Evolutionary conservation across 2,797 vertebrate genomes (phyloP).

Genomic region (Agapornis canus): DNA sequence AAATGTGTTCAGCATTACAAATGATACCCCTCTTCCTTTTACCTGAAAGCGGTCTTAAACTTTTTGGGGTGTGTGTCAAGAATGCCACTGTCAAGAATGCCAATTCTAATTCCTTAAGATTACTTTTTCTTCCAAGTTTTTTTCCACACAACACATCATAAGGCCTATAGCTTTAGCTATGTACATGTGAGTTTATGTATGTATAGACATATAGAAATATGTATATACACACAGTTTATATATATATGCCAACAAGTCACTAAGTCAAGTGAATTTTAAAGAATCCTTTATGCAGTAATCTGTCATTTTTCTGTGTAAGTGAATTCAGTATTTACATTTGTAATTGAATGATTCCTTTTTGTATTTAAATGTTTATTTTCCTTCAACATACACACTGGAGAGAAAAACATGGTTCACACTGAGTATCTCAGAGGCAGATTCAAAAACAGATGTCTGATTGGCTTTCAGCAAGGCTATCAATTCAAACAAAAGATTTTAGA

Average conservation of each 20-base stretch:
- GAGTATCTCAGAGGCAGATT: constrained; percentile 72
- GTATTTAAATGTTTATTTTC: constrained; percentile 67
- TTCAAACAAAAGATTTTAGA: constrained; percentile 76
- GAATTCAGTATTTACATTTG: constrained; percentile 38
- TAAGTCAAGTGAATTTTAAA: constrained; percentile 48
- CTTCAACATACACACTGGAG: constrained; percentile 70
- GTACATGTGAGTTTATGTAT: not conserved
- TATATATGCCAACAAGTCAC: constrained; percentile 28
- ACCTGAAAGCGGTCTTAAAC: constrained; percentile 26
- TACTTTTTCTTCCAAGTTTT: constrained; percentile 19
- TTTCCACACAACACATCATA: constrained; percentile 27
- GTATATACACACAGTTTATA: constrained; percentile 28
- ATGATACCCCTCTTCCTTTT: constrained; percentile 25
- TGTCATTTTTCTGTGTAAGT: not conserved
- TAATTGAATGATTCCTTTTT: constrained; percentile 54
- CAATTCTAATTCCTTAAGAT: constrained; percentile 12
- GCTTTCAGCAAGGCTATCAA: constrained; percentile 90
- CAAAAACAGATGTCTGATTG: constrained; percentile 80
- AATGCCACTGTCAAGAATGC: not conserved
- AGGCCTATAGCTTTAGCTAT: constrained; percentile 30
- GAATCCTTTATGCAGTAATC: constrained; percentile 33
- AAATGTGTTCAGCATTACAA: constrained; percentile 33
- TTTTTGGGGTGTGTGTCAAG: constrained; percentile 1
- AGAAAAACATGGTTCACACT: constrained; percentile 73
- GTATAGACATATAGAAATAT: constrained; percentile 40